Conservation (phyloP, 2,888 invertebrate genomes). For the Mechanitis messenoides region DNA sequence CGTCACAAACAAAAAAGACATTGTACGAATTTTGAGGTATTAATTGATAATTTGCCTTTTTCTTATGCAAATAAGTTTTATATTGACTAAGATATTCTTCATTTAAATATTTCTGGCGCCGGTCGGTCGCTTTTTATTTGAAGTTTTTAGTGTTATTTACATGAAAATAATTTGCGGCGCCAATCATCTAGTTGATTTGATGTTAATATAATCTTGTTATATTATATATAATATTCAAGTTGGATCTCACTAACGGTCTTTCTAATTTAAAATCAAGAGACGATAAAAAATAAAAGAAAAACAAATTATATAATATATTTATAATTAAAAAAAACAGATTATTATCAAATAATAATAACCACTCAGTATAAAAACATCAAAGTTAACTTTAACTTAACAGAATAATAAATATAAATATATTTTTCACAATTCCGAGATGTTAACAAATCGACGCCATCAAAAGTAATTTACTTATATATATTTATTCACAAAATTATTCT, state of each 20-base stretch:
- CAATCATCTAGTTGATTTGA: slow-evolving; percentile 19
- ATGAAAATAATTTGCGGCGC: slow-evolving; percentile 25
- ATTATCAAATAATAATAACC: too few species aligned
- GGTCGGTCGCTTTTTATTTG: not conserved
- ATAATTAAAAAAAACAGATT: too few species aligned
- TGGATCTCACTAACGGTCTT: not conserved
- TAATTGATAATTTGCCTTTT: slow-evolving; percentile 10
- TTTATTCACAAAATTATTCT: slow-evolving; percentile 1
- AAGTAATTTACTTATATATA: slow-evolving; percentile 2
- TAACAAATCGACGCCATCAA: slow-evolving; percentile 1
- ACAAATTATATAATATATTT: too few species aligned
- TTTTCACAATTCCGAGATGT: not conserved
- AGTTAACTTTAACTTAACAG: not conserved
- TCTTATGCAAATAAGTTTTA: slow-evolving; percentile 14
- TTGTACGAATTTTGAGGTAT: slow-evolving; percentile 9
- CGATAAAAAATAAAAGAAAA: too few species aligned
- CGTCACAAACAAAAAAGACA: slow-evolving; percentile 12
- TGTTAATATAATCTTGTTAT: slow-evolving; percentile 1
- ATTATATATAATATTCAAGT: not conserved
- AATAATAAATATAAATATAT: not conserved
- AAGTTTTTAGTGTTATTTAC: slow-evolving; percentile 25
- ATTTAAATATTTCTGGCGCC: not conserved
- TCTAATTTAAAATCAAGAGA: too few species aligned
- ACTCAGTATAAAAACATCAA: not conserved
- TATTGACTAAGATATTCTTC: not conserved